Conservation (phyloP, 2,888 invertebrate species). For the Drosophila longiperda region DNA sequence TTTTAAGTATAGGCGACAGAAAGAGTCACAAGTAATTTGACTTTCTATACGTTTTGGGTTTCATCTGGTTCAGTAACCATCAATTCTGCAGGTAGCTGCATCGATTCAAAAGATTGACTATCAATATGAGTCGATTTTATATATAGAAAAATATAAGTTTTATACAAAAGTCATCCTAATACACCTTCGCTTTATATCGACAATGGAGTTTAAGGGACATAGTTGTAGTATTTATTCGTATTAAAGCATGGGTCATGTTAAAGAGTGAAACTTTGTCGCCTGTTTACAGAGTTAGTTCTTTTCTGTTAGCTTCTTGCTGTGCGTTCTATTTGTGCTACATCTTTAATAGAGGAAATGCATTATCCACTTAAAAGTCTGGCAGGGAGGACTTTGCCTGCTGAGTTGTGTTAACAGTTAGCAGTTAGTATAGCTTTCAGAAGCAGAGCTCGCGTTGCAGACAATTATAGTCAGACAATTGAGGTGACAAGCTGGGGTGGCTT, state of each 20-base stretch:
- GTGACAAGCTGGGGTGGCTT: neutral
- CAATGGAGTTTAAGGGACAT: neutral
- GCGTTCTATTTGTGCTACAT: conserved; percentile 38
- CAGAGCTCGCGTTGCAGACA: conserved; percentile 43
- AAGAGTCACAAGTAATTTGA: neutral
- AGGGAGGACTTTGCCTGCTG: conserved; percentile 53
- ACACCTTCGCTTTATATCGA: neutral
- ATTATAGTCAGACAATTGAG: conserved; percentile 25
- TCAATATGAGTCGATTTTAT: neutral
- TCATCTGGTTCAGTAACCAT: neutral
- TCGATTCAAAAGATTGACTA: neutral
- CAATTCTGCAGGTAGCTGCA: neutral
- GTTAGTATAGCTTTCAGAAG: conserved; percentile 66
- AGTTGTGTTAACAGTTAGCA: conserved; percentile 42
- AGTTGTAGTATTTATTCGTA: neutral
- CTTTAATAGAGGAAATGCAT: conserved; percentile 68
- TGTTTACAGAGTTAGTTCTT: conserved; percentile 24
- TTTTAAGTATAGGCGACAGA: conserved; percentile 44
- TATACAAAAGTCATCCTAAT: neutral
- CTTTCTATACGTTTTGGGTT: neutral
- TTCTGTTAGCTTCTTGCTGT: conserved; percentile 48
- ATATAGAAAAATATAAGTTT: neutral
- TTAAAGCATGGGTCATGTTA: neutral
- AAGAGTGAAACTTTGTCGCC: conserved; percentile 1
- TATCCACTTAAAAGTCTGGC: conserved; percentile 69